phyloP scores from a whole-genome alignment of 2,113 vertebrate genomes.

The Hemiscyllium ocellatum region DNA sequence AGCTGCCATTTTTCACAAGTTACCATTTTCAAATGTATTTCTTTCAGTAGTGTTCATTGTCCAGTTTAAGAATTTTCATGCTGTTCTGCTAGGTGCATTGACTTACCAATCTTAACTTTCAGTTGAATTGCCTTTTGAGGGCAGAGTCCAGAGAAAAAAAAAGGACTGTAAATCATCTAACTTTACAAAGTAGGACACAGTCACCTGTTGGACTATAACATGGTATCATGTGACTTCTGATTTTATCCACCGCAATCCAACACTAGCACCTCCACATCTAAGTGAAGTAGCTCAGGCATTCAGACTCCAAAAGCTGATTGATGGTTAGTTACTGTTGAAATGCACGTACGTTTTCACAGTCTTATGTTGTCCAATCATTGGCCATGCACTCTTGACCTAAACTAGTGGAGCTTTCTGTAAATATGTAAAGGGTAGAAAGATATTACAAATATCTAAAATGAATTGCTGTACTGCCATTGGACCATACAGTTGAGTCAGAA shows the following conservation, averaged over 20 bases:
- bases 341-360: neutral
- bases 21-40: neutral
- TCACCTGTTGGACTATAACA: too few relatives aligned
- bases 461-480: neutral
- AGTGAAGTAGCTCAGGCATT: neutral
- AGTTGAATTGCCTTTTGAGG: neutral
- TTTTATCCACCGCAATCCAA: too few relatives aligned
- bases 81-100: neutral
- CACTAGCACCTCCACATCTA: too few relatives aligned
- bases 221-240: too few relatives aligned
- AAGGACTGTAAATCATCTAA: neutral
- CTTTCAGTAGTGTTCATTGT: neutral
- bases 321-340: neutral
- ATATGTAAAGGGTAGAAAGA: neutral
- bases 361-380: neutral
- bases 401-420: neutral
- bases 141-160: neutral
- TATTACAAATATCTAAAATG: neutral
- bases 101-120: neutral
- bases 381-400: neutral
- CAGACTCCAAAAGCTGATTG: neutral
- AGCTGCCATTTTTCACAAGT: neutral
- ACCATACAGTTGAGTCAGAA: neutral
- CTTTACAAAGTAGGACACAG: neutral
- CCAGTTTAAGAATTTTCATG: neutral